Evolutionary conservation across 2,888 invertebrate genomes (phyloP), one percentile per base, ranked within the genome.

Genomic region (Elgonia sp.): DNA sequence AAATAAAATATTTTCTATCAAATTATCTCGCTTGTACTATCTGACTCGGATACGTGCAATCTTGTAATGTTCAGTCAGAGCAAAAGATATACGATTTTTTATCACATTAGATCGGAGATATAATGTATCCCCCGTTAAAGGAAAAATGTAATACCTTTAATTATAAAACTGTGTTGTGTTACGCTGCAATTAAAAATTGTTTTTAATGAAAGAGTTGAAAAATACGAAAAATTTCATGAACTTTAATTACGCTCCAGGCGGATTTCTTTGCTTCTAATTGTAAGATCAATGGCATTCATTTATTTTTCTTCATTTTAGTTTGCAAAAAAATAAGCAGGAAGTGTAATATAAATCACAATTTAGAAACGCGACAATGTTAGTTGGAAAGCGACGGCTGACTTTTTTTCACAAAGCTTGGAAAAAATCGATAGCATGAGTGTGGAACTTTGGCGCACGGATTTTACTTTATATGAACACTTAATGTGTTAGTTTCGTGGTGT

Each of bases 311-410:
- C 20, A 20, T 20, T 20, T 21, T 16, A n/a, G n/a, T 14, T 16
- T 39, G 62, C 21, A n/a, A 29, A 40, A 65, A 65, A 65, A 39
- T 65, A 37, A 40, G 37, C 7, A 3, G 40, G 65, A 20, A 18
- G 65, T 18, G 65, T 40, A 40, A 65, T 40, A 65, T 65, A 65
- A 65, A 65, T 65, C 65, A 65, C 65, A 65, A 65, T 65, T 65
- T 65, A 65, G 65, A 40, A 65, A 40, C 53, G 69, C 37, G 69
- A 70, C 69, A 70, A 70, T 70, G 46, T 29, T 50, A 50, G 21
- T 46, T 50, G 69, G 29, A 50, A 37, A 70, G 53, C 53, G 53
- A 29, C 37, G 37, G 29, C n/a, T 37, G 18, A 37, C 20, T 18
- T 57, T 57, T 55, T 18, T 57, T 57, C 8, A 29, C 29, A n/a